A percentile compares a stretch with the other conserved stretches of the same genome.
Evolutionary conservation across 1,140 invertebrate species (phyloP).

Genomic region (Varroa destructor): DNA sequence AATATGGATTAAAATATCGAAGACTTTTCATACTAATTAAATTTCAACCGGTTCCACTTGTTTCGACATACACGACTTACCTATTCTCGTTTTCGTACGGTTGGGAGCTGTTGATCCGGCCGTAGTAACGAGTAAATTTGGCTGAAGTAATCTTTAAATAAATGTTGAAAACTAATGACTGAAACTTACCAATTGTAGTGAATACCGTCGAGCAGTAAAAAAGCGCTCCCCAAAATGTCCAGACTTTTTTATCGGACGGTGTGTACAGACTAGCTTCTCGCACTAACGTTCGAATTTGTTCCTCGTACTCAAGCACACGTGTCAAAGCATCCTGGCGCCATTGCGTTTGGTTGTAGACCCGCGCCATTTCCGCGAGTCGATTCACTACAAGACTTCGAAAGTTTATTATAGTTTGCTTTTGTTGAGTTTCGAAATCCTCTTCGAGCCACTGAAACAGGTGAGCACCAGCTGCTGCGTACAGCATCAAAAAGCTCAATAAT

Average conservation of each 20-base stretch:
- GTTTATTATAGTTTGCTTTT: conserved; percentile 31
- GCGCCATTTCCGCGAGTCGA: conserved; percentile 10
- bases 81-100: too few species aligned
- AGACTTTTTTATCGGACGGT: conserved; percentile 61
- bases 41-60: too few species aligned
- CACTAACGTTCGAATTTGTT: conserved; percentile 64
- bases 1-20: too few species aligned
- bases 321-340: conserved; percentile 68
- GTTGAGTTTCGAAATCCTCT: conserved; percentile 36
- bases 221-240: conserved; percentile 82
- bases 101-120: too few species aligned
- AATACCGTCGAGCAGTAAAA: conserved; percentile 80
- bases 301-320: conserved; percentile 67
- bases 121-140: too few species aligned
- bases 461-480: conserved; percentile 64
- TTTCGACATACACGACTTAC: too few species aligned
- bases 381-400: conserved; percentile 31
- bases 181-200: conserved; percentile 71
- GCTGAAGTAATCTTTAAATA: too few species aligned
- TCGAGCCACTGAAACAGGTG: conserved; percentile 59
- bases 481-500: conserved; percentile 56
- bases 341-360: conserved; percentile 53
- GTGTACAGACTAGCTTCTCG: conserved; percentile 60
- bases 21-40: too few species aligned
- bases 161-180: too few species aligned